Evolutionary conservation across 2,797 vertebrate species (phyloP).

Genomic region (Macrochelys suwanniensis): DNA sequence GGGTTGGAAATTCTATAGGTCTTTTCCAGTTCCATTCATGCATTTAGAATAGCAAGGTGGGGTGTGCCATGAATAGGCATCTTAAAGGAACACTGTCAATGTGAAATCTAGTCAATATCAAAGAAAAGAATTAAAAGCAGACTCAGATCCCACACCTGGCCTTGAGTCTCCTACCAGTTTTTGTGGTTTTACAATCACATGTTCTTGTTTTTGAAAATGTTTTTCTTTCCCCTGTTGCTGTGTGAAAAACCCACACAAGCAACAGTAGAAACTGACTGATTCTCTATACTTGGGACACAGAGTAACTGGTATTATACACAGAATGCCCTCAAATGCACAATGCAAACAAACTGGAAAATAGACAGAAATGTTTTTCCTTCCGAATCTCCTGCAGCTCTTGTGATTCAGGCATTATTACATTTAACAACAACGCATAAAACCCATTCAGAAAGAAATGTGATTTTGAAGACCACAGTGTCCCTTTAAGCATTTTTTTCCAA

Average conservation of each 20-base stretch:
- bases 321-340: neutral
- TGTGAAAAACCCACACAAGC: neutral
- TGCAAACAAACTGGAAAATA: neutral
- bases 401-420: conserved; percentile 30
- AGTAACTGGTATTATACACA: neutral
- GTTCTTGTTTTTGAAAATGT: neutral
- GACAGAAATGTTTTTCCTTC: conserved; percentile 26
- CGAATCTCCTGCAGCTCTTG: conserved; percentile 49
- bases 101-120: neutral
- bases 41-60: neutral
- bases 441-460: neutral
- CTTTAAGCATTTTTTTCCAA: neutral
- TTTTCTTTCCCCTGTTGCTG: neutral
- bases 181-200: neutral
- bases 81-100: neutral
- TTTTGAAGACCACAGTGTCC: fast-evolving
- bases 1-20: neutral
- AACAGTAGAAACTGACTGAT: neutral
- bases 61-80: no score
- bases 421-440: conserved; percentile 40
- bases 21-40: neutral
- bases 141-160: neutral
- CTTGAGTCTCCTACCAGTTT: fast-evolving
- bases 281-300: neutral
- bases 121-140: neutral